Evolutionary conservation across 2,797 vertebrate genomes (phyloP).

Genomic region (Leucoraja ocellata): DNA sequence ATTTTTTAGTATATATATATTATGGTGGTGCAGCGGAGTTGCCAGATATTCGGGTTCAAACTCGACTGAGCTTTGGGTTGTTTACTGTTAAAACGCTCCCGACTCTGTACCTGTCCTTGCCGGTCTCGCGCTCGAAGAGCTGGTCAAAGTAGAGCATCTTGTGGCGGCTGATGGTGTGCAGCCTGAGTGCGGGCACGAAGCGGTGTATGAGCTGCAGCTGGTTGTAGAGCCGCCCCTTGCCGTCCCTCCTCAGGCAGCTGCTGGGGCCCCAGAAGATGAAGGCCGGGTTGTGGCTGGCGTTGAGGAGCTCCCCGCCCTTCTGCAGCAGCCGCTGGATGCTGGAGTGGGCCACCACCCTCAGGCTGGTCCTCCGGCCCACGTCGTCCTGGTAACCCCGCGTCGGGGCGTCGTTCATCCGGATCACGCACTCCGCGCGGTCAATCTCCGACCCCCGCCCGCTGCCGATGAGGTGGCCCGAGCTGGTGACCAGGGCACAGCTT

Average conservation of each 20-base stretch:
- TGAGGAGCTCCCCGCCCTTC: slow-evolving; percentile 82
- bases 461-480: slow-evolving; percentile 83
- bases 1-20: too few species aligned
- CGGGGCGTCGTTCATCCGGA: slow-evolving; percentile 95
- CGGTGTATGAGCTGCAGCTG: slow-evolving; percentile 91
- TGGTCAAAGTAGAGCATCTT: slow-evolving; percentile 96
- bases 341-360: slow-evolving; percentile 91
- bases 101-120: slow-evolving; percentile 82
- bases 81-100: not conserved
- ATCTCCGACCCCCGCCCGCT: slow-evolving; percentile 74
- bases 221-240: slow-evolving; percentile 90
- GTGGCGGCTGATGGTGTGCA: slow-evolving; percentile 88
- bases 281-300: slow-evolving; percentile 81
- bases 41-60: too few species aligned
- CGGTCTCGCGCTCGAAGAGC: slow-evolving; percentile 90
- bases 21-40: too few species aligned
- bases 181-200: slow-evolving; percentile 80
- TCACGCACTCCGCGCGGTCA: slow-evolving; percentile 82
- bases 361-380: slow-evolving; percentile 81
- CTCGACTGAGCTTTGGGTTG: too few species aligned
- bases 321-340: slow-evolving; percentile 88
- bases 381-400: slow-evolving; percentile 68
- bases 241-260: slow-evolving; percentile 89
- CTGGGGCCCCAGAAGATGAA: slow-evolving; percentile 98
- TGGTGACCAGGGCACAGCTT: slow-evolving; percentile 85